Evolutionary conservation across 2,888 invertebrate species (phyloP), one percentile per base, ranked within the genome.

Genomic region (Agonopterix subpropinquella): DNA sequence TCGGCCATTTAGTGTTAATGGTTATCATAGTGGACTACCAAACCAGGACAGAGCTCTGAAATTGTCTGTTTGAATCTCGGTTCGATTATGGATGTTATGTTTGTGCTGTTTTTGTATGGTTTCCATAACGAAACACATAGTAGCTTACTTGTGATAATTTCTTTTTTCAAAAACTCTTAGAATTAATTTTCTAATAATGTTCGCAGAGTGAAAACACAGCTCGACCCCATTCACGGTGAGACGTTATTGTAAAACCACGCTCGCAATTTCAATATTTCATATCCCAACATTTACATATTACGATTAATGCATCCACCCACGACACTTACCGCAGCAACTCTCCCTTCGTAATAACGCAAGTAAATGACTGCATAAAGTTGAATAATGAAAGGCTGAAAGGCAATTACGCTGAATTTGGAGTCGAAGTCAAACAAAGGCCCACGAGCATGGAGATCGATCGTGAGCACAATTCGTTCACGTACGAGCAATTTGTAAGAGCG

Each of bases 301-400:
- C 82, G 85, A 86, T 86, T 85, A 86, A 87, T 85, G 85, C 84
- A 84, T 81, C 80, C 78, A 85, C 80, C 83, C 81, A 87, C 85
- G 81, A 79, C 80, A 82, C 77, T 80, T 70, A 77, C 74, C 75
- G 64, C 76, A 70, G 65, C 71, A 76, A 74, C 78, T 80, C 82
- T 82, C 87, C 84, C 83, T 84, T 75, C 79, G 78, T 79, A 83
- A 85, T 85, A 87, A 83, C 80, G 77, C 81, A 80, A 86, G 87
- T 84, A 86, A 86, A 87, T 86, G 85, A 81, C 84, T 86, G 82
- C 83, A 86, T 83, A 86, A 87, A 87, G 86, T 80, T 84, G 83
- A 85, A 87, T 87, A 87, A 87, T 86, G 86, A 85, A 86, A 85
- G 81, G 73, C 82, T 86, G 82, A 84, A 87, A 87, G 87, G 85